phyloP scores from a whole-genome alignment of 53 echinoderm and acorn worm species.

The Holothuria leucospilota region DNA sequence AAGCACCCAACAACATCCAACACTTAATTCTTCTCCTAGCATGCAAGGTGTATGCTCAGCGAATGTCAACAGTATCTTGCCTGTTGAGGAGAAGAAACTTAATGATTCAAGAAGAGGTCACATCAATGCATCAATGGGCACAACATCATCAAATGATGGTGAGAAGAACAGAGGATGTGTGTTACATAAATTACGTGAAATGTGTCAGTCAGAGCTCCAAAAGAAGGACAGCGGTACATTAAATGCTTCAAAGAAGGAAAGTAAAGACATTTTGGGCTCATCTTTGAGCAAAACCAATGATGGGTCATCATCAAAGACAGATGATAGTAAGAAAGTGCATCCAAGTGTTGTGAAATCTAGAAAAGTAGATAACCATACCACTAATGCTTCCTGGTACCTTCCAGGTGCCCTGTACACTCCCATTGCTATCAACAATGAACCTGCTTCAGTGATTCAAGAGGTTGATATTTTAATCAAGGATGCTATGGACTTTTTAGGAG shows the following conservation, averaged over 20 bases:
- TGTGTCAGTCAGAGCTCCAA: no score
- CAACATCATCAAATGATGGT: no score
- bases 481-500: neutral
- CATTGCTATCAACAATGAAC: neutral
- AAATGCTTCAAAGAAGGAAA: neutral
- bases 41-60: no score
- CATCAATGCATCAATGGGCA: no score
- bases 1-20: neutral
- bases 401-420: neutral
- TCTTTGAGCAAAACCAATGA: neutral
- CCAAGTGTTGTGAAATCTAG: slow-evolving; percentile 5
- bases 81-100: no score
- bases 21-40: neutral
- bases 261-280: neutral
- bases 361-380: neutral
- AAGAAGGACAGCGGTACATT: no score
- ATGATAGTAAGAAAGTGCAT: neutral
- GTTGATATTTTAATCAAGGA: slow-evolving; percentile 3
- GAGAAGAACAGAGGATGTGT: no score
- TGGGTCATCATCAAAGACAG: neutral
- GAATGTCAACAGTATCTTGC: no score
- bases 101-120: no score
- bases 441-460: neutral
- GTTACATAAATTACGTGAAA: no score
- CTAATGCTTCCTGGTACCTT: neutral